Evolutionary conservation across 2,888 invertebrate genomes (phyloP).

Genomic region (Drosophila basisetae): DNA sequence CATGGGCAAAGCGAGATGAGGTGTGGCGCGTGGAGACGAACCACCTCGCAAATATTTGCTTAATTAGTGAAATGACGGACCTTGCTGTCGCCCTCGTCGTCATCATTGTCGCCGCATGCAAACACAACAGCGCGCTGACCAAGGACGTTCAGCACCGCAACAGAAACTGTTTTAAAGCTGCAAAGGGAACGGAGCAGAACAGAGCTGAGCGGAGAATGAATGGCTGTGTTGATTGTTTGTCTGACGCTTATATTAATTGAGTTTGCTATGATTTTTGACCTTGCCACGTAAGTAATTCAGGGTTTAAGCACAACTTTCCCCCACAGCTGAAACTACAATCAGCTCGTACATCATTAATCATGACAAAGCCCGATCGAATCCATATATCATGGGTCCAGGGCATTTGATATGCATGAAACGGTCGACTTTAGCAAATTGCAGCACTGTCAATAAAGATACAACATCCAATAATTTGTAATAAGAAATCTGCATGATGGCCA

Average conservation of each 20-base stretch:
- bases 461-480: constrained; percentile 63
- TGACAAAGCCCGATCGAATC: constrained; percentile 35
- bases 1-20: background rate
- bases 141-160: constrained; percentile 50
- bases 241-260: constrained; percentile 76
- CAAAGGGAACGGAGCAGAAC: background rate
- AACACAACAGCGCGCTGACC: constrained; percentile 49
- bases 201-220: background rate
- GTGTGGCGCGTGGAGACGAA: background rate
- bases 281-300: constrained; percentile 65
- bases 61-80: constrained; percentile 77
- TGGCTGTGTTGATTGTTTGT: constrained; percentile 60
- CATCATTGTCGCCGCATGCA: constrained; percentile 50
- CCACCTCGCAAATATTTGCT: constrained; percentile 75
- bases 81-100: constrained; percentile 13
- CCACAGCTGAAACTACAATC: constrained; percentile 26
- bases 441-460: constrained; percentile 71
- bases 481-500: constrained; percentile 65
- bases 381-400: constrained; percentile 61
- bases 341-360: constrained; percentile 65
- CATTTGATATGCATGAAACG: constrained; percentile 74
- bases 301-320: constrained; percentile 16
- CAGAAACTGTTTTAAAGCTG: constrained; percentile 55
- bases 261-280: constrained; percentile 75
- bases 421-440: constrained; percentile 74